Conservation (phyloP, 2,797 vertebrate species). For the Aeoliscus strigatus region DNA sequence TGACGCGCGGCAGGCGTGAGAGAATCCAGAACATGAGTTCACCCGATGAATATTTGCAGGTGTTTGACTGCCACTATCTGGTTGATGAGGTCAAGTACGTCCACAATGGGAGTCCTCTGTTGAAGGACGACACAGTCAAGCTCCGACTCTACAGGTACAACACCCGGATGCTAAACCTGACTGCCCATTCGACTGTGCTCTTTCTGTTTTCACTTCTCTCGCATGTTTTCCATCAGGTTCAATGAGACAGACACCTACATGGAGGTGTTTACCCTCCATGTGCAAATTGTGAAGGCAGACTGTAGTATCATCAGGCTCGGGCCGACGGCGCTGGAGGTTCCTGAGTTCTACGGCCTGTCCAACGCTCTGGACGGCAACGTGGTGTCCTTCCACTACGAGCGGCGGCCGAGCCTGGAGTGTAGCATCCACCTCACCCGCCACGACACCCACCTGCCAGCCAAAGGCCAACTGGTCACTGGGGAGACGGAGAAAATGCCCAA, state of each 20-base stretch:
- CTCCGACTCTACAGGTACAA: slow-evolving; percentile 73
- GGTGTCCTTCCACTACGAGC: slow-evolving; percentile 54
- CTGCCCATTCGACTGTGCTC: too few relatives aligned
- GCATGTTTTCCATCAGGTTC: slow-evolving; percentile 73
- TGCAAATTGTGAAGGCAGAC: slow-evolving; percentile 58
- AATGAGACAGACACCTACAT: slow-evolving; percentile 65
- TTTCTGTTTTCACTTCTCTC: too few relatives aligned
- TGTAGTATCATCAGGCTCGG: slow-evolving; percentile 58
- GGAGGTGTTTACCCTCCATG: slow-evolving; percentile 64
- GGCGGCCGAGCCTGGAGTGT: slow-evolving; percentile 52
- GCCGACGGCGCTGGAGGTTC: slow-evolving; percentile 66
- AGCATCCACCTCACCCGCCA: slow-evolving; percentile 54
- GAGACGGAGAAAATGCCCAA: too few relatives aligned
- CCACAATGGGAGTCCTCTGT: slow-evolving; percentile 67
- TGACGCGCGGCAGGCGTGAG: too few relatives aligned
- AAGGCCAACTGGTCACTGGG: slow-evolving; percentile 70
- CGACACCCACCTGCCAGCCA: slow-evolving; percentile 45
- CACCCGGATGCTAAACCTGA: too few relatives aligned
- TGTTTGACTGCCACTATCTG: slow-evolving; percentile 75
- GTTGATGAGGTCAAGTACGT: slow-evolving; percentile 65
- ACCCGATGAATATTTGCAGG: too few relatives aligned
- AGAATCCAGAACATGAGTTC: too few relatives aligned
- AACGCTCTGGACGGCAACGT: slow-evolving; percentile 65
- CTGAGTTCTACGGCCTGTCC: slow-evolving; percentile 69
- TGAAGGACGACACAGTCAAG: slow-evolving; percentile 67